Percentiles rank a stretch among this genome's conserved stretches.
Evolutionary conservation across 2,888 invertebrate genomes (phyloP).

Genomic region (Drosophila melanocephala): DNA sequence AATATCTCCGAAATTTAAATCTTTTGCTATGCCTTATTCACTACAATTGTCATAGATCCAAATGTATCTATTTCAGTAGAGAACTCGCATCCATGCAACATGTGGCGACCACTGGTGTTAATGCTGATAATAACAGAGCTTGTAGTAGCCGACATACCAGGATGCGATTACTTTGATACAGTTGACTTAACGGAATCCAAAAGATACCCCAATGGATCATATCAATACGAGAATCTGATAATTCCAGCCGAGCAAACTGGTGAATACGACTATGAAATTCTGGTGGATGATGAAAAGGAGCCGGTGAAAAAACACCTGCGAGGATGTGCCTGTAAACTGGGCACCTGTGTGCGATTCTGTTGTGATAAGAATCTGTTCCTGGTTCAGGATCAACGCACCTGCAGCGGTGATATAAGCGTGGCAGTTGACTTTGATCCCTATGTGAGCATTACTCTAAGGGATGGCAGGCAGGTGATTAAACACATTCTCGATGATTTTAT

Average conservation of each 20-base stretch:
- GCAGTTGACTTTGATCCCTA: slow-evolving; percentile 19
- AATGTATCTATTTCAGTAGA: neutral
- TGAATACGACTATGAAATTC: slow-evolving; percentile 53
- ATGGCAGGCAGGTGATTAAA: slow-evolving; percentile 4
- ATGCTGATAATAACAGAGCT: neutral
- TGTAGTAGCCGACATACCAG: slow-evolving; percentile 32
- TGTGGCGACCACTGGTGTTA: slow-evolving; percentile 4
- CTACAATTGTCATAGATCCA: neutral
- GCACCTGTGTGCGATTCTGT: slow-evolving; percentile 79
- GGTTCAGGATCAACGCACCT: slow-evolving; percentile 5
- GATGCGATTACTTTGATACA: slow-evolving; percentile 71
- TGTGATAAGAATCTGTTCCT: slow-evolving; percentile 47
- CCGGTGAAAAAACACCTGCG: slow-evolving; percentile 49
- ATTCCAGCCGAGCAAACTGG: slow-evolving; percentile 60
- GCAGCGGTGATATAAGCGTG: slow-evolving; percentile 4
- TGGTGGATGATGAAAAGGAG: slow-evolving; percentile 14
- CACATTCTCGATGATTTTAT: slow-evolving; percentile 39
- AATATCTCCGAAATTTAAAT: neutral
- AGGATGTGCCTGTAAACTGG: slow-evolving; percentile 77
- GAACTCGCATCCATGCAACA: neutral
- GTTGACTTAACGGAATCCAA: slow-evolving; percentile 57
- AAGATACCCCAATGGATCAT: slow-evolving; percentile 61
- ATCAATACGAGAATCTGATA: slow-evolving; percentile 58
- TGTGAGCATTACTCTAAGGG: slow-evolving; percentile 28
- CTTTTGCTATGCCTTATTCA: neutral